These are phyloP conservation scores for Calameuta idolon DNA, from an alignment of 2,888 invertebrate genomes.

Conservation along the genomic window DNA sequence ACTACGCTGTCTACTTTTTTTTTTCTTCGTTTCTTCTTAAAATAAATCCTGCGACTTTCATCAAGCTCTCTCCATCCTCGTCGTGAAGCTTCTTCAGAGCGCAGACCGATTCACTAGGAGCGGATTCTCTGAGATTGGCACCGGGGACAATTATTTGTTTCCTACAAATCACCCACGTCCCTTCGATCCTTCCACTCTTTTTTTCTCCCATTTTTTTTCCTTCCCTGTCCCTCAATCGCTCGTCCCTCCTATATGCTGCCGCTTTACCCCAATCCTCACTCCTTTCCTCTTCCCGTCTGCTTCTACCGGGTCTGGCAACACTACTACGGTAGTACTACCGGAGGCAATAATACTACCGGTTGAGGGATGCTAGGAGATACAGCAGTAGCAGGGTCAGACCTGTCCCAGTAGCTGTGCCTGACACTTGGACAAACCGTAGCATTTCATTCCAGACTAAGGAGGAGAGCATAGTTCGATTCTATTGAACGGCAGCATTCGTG, in stretches of 20 bases:
- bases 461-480: slow-evolving; percentile 1
- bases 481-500: background rate
- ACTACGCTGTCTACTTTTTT: background rate
- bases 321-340: background rate
- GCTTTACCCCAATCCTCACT: background rate
- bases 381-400: background rate
- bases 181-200: background rate
- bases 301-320: background rate
- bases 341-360: background rate
- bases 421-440: slow-evolving; percentile 18
- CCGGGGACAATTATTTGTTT: slow-evolving; percentile 56
- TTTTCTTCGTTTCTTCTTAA: background rate
- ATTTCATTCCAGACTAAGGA: background rate
- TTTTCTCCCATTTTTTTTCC: background rate
- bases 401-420: slow-evolving; percentile 10
- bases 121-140: slow-evolving; percentile 47
- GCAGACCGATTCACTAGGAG: background rate
- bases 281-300: background rate
- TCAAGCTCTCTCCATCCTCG: slow-evolving; percentile 28
- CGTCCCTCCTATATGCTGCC: slow-evolving; percentile 10
- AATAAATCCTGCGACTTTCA: slow-evolving; percentile 48
- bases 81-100: background rate
- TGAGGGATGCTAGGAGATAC: background rate
- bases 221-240: background rate
- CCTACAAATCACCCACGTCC: slow-evolving; percentile 48